Conservation (phyloP, 2,797 vertebrate species). For the Myotis findleyi region DNA sequence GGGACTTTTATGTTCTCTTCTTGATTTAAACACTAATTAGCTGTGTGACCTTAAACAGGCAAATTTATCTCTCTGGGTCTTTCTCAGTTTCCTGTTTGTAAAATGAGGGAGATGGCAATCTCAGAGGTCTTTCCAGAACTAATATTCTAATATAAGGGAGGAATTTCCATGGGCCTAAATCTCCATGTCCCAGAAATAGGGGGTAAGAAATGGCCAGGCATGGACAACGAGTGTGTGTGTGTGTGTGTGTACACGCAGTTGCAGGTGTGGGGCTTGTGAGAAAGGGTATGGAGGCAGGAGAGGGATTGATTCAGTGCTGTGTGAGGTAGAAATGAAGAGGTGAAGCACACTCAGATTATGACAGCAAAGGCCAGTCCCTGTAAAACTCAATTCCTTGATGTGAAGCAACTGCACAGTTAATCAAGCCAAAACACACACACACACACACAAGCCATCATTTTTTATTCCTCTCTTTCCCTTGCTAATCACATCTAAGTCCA, state of each 20-base stretch:
- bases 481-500: constrained; percentile 40
- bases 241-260: not conserved
- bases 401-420: not conserved
- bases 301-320: not conserved
- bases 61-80: not conserved
- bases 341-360: not conserved
- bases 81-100: not conserved
- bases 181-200: not conserved
- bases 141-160: not conserved
- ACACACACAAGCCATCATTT: not conserved
- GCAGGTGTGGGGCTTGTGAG: not conserved
- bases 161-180: not conserved
- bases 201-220: not conserved
- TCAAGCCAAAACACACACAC: not conserved
- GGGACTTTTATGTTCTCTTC: not conserved
- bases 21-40: not conserved
- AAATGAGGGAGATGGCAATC: not conserved
- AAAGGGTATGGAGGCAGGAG: not conserved
- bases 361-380: not conserved
- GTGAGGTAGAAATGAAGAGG: not conserved
- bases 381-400: not conserved
- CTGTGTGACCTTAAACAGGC: not conserved
- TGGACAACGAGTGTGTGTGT: not conserved
- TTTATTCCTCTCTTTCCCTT: constrained; percentile 26
- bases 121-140: not conserved